Base-by-base conservation (phyloP, 2,113 vertebrate genomes). In the Aramus guarauna region DNA sequence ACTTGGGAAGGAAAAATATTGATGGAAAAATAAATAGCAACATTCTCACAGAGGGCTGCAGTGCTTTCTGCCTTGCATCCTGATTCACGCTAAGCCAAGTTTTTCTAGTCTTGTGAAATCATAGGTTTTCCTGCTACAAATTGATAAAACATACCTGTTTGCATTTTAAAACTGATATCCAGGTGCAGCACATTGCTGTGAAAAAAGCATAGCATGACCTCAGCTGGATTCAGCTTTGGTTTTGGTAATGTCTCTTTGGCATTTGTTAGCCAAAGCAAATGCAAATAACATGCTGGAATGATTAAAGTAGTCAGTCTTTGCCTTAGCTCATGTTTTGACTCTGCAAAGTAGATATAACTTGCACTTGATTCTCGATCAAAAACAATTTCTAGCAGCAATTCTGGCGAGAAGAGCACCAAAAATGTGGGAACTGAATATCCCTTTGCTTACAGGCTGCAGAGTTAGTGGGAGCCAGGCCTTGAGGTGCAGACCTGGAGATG, bases 181-280 rank as follows among this genome's bases (percentile, higher is more conserved):
- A 85, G 91, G 81, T 96, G 84, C 93, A 94, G 62, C 72, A 79
- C 59, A 27, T 22, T 45, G 87, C 94, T 73, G 58, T 67, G 58
- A 62, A 95, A 89, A 90, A 87, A 39, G 63, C 69, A 47, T 36
- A 59, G 23, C 78, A 15, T 85, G 93, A 90, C 78, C 95, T 93
- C 91, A 90, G 78, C 84, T 52, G 78, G 50, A 79, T 30, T 85
- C 74, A 47, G 89, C 87, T 85, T 55, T 68, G 75, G n/a, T 27
- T 85, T 85, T 85, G 91, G 63, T 94, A 72, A 81, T n/a, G 67
- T 73, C 87, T 90, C 81, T 69, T 56, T 69, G 86, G 79, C 81
- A 52, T 91, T 92, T 90, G 74, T 79, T 92, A 94, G 91, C 94
- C 95, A 96, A 96, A 96, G 84, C 71, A 92, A 92, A 95, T 97